These are phyloP conservation scores for Galbula dea DNA, from an alignment of 2,113 vertebrate genomes.

Conservation along the genomic window DNA sequence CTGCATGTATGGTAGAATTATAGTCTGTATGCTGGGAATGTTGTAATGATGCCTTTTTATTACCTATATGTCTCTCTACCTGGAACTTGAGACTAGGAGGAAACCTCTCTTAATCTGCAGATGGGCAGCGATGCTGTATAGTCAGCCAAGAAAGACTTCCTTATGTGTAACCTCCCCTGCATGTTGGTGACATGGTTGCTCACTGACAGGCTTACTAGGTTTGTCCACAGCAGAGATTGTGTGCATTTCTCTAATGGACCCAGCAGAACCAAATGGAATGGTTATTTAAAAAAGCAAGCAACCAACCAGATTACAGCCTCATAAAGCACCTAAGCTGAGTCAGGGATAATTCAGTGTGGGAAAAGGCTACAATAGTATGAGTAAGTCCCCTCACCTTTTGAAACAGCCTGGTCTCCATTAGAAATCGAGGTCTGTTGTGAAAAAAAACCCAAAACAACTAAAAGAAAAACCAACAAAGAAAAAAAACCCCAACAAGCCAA, in stretches of 20 bases:
- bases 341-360: not conserved
- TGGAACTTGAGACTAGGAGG: not conserved
- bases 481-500: not conserved
- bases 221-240: not conserved
- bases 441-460: not conserved
- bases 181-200: not conserved
- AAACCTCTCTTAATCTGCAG: not conserved
- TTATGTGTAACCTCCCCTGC: not conserved
- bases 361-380: not conserved
- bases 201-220: not conserved
- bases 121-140: not conserved
- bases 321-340: not conserved
- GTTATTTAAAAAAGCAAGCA: not conserved
- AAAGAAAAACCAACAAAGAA: not conserved
- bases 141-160: not conserved
- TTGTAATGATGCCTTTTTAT: not conserved
- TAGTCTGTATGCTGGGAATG: not conserved
- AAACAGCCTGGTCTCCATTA: not conserved
- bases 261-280: not conserved
- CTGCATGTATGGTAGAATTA: not conserved
- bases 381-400: not conserved
- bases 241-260: not conserved
- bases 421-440: not conserved
- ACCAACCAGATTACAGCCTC: too few relatives aligned
- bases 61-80: not conserved